Evolutionary conservation across 1,140 invertebrate genomes (phyloP), one percentile per base, ranked within the genome.

Genomic region (Ptiloglossa arizonensis): DNA sequence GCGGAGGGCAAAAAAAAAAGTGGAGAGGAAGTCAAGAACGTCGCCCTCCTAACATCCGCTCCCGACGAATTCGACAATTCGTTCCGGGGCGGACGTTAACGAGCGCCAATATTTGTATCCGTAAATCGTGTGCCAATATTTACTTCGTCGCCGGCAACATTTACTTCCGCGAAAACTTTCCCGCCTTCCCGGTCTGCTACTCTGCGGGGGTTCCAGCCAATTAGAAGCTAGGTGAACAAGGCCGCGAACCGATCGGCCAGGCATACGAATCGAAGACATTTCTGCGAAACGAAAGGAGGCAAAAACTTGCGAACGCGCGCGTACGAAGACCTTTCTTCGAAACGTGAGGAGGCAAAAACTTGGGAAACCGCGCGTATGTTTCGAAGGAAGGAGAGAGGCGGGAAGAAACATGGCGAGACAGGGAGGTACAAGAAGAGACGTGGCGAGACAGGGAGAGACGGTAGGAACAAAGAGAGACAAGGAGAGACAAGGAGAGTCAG

Each of bases 91-190:
- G 59, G 32, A 54, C 54, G 70, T 64, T 84, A 84, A 84, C 82
- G 77, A 84, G 81, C 70, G 81, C 81, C 82, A 84, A 84, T 84
- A 84, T 84, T 84, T 84, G 82, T 84, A 84, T 84, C 77, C 81
- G 82, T 84, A 84, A 84, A 84, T 80, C 82, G 71, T 67, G 66
- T 66, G 54, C 67, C 82, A 84, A 84, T 84, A 84, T 84, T 84
- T 84, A 71, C 77, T 52, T 71, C 62, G 66, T 38, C 32, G 32
- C 46, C 50, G 56, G 76, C 77, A 83, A 83, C 81, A 74, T 82
- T 85, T 79, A 62, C 71, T 69, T 74, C 78, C 19, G 44, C 32
- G 29, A 46, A 77, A 77, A 80, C 60, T 79, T 84, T 77, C 38
- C 68, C 56, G 17, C 54, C 27, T 69, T 38, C 63, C 48, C 22